Percentiles rank a stretch among this genome's conserved stretches.
Conservation (phyloP, 2,797 vertebrate species). For the Sebastes kiyomatsui region DNA sequence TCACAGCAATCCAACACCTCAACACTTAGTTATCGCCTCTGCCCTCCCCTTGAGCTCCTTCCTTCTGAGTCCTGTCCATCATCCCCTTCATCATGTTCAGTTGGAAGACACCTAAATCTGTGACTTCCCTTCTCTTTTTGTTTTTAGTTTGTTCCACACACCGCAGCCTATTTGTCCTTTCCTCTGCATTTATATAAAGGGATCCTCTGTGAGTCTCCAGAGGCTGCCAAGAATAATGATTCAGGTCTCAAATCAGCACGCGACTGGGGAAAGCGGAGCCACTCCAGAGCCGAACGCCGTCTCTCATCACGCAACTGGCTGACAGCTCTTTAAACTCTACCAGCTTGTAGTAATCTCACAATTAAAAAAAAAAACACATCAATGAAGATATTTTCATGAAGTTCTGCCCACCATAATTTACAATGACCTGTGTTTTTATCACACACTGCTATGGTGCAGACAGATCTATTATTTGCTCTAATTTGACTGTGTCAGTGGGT, state of each 20-base stretch:
- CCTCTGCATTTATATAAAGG: slow-evolving; percentile 4
- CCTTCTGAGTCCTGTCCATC: slow-evolving; percentile 3
- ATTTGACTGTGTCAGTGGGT: background rate
- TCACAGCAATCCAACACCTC: slow-evolving; percentile 22
- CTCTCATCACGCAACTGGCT: slow-evolving; percentile 5
- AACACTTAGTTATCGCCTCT: slow-evolving; percentile 39
- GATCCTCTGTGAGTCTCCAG: slow-evolving; percentile 20
- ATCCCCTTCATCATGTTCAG: slow-evolving; percentile 2
- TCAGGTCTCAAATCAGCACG: slow-evolving; percentile 15
- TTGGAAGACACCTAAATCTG: background rate
- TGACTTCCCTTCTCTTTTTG: background rate
- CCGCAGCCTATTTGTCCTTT: background rate
- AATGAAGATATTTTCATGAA: background rate
- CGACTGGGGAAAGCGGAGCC: slow-evolving; percentile 14
- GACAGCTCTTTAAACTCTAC: slow-evolving; percentile 1
- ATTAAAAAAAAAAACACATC: background rate
- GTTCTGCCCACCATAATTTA: background rate
- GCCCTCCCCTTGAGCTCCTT: background rate
- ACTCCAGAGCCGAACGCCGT: background rate
- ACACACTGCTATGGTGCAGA: background rate
- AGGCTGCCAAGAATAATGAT: slow-evolving; percentile 33
- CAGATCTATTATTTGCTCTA: background rate
- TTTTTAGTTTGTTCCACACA: background rate
- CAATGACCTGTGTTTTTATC: background rate
- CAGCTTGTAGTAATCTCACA: background rate